Base-by-base conservation (phyloP, 2,113 vertebrate genomes). In the Daphoenositta chrysoptera region DNA sequence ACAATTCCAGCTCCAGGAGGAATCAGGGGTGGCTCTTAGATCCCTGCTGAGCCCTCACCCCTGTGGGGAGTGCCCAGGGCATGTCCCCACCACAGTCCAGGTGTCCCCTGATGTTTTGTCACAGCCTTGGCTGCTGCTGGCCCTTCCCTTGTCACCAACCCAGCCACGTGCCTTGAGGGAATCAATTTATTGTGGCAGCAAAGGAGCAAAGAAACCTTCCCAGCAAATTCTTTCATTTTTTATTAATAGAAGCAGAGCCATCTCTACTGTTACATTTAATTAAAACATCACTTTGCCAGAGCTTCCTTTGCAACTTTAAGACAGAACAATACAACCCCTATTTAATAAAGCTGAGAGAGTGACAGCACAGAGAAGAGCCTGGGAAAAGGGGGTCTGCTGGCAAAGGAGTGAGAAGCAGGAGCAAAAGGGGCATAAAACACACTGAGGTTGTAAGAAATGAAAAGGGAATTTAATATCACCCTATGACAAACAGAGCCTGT, bases 71-170 rank as follows among this genome's bases (percentile, higher is more conserved):
- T 47, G 71, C 51, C 69, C 28, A 54, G 33, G 7, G 9, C 15
- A 19, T 0, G 2, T 21, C 33, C 39, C 33, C 28, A 40, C 22
- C 26, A 27, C 30, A 63, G 33, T 1, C 0, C 0, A 40, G 17
- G 47, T 33, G 28, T 11, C 13, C 4, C 11, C 35, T 57, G 35
- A 40, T 70, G 15, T 19, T 70, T 30, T 54, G 15, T 56, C 57
- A 48, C 44, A 72, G 56, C 54, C 65, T 22, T 26, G 56, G 16
- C 54, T 54, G 2, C 26, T 1, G 0, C 45, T 27, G 60, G 50
- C 19, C 23, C 17, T 22, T 37, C 65, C 42, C 56, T 60, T 30
- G 39, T 54, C 83, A 37, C 35, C 26, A 42, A 1, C 2, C 2
- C 66, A 51, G 37, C 18, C 13, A 5, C 1, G 7, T 14, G 28